Evolutionary conservation across 2,888 invertebrate species (phyloP).

Genomic region (Achlya flavicornis): DNA sequence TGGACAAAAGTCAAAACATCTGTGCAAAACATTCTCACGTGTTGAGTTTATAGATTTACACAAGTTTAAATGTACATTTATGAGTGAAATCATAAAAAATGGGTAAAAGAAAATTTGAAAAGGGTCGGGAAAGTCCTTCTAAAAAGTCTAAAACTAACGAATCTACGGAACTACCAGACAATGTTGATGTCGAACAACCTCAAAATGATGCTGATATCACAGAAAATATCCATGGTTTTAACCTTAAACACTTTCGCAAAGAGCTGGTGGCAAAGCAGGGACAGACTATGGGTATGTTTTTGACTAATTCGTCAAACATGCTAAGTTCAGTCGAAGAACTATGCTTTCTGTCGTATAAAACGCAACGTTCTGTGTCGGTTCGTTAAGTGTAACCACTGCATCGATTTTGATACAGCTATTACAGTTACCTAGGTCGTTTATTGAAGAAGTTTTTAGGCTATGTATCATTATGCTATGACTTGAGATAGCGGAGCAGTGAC

Average conservation of each 20-base stretch:
- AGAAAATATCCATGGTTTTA: slow-evolving; percentile 65
- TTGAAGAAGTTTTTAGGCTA: too few species aligned
- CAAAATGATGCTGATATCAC: slow-evolving; percentile 41
- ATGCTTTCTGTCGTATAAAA: too few species aligned
- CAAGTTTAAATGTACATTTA: slow-evolving; percentile 10
- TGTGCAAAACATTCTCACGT: slow-evolving; percentile 58
- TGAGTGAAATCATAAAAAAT: slow-evolving; percentile 41
- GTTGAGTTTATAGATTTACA: slow-evolving; percentile 18
- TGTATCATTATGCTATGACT: too few species aligned
- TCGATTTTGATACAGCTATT: too few species aligned
- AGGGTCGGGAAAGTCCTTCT: slow-evolving; percentile 36
- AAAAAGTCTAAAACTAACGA: slow-evolving; percentile 53
- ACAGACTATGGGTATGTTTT: slow-evolving; percentile 81
- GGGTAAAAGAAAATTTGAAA: slow-evolving; percentile 70
- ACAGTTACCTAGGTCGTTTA: too few species aligned
- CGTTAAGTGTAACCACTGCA: too few species aligned
- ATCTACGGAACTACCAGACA: slow-evolving; percentile 29
- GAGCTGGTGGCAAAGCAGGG: slow-evolving; percentile 79
- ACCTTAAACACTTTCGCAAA: slow-evolving; percentile 84
- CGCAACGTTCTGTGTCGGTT: too few species aligned
- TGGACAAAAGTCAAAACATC: too few species aligned
- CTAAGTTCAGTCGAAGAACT: too few species aligned
- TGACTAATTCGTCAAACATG: neutral
- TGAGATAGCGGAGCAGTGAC: too few species aligned
- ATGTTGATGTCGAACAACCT: slow-evolving; percentile 49